phyloP scores from a whole-genome alignment of 2,888 invertebrate genomes.

The Sphaeridia pumilis region DNA sequence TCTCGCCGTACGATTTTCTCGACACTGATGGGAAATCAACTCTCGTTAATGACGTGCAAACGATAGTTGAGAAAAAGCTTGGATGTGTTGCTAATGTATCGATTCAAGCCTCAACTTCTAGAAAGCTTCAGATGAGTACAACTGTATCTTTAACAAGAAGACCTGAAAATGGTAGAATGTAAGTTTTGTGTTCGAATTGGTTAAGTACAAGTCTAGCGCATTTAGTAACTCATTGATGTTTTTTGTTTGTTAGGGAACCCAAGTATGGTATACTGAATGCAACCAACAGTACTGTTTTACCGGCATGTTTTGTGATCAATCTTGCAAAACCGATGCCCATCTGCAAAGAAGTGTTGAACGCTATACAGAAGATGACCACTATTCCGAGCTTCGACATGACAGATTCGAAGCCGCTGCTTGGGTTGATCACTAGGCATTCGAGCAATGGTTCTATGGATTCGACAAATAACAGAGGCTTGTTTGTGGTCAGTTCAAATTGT shows the following conservation, averaged over 20 bases:
- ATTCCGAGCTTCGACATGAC: constrained; percentile 49
- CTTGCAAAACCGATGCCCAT: constrained; percentile 77
- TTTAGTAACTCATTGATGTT: not conserved
- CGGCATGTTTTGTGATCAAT: constrained; percentile 76
- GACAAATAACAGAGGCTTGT: constrained; percentile 63
- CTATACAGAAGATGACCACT: constrained; percentile 53
- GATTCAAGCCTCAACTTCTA: constrained; percentile 72
- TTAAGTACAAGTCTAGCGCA: too few species aligned
- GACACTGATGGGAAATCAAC: constrained; percentile 61
- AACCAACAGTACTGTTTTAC: constrained; percentile 76
- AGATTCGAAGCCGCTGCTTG: constrained; percentile 52
- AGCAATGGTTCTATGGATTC: constrained; percentile 62
- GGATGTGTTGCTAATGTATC: constrained; percentile 82
- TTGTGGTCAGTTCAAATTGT: constrained; percentile 72
- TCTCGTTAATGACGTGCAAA: constrained; percentile 54
- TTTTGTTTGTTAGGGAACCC: constrained; percentile 49
- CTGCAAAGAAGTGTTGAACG: constrained; percentile 59
- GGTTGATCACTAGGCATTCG: constrained; percentile 64
- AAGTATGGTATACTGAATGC: constrained; percentile 66
- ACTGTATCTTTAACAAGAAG: constrained; percentile 58
- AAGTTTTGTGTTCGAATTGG: not conserved
- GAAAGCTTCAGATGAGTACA: constrained; percentile 56
- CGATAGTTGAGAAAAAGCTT: constrained; percentile 53
- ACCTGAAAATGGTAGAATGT: constrained; percentile 53
- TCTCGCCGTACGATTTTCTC: constrained; percentile 81